Evolutionary conservation across 2,113 vertebrate species (phyloP), one percentile per base, ranked within the genome.

Genomic region (Mormyrus iriodes): DNA sequence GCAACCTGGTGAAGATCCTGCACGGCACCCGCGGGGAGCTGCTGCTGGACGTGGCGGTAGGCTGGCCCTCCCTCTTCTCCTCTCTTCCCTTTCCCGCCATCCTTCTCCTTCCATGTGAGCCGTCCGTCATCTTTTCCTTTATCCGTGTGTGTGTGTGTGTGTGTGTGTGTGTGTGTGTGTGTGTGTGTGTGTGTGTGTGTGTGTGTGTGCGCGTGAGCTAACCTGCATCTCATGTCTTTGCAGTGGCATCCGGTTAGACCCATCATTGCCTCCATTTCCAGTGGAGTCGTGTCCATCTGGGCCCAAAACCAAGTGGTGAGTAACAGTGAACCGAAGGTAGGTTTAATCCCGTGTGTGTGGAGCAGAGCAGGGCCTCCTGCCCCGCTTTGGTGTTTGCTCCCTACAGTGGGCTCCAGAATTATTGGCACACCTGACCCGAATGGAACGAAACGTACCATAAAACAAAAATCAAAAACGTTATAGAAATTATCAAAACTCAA

Each of bases 241-340:
- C 89, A 99, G 98, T 99, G 98, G 98, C 98, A 99, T 92, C 98
- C 98, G 44, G 98, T 99, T 10, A 95, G 98, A 51, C 98, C 98
- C 0, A 99, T 99, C 92, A 99, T 99, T 24, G 98, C 98, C 73
- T 99, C 98, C 52, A 99, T 99, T 91, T 99, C 98, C 87, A 99
- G 98, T 88, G 98, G 98, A 1, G 98, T 99, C 0, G 98, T 99
- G 3, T 99, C 98, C 85, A 99, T 99, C 58, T 99, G 98, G 98
- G 98, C 98, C 88, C 98, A 99, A 93, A 99, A 99, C 94, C 98
- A 99, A 97, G 98, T 99, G 95, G 98, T 99, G 92, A 94, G 98
- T 91, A n/a, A 21, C 27, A 42, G 4, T 27, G 13, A 86, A 19
- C n/a, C 3, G 24, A 86, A 35, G 1, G n/a, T n/a, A 35, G 15